A percentile compares a stretch with the other conserved stretches of the same genome.
phyloP scores from a whole-genome alignment of 2,797 vertebrate species.

The Geotrypetes seraphini region DNA sequence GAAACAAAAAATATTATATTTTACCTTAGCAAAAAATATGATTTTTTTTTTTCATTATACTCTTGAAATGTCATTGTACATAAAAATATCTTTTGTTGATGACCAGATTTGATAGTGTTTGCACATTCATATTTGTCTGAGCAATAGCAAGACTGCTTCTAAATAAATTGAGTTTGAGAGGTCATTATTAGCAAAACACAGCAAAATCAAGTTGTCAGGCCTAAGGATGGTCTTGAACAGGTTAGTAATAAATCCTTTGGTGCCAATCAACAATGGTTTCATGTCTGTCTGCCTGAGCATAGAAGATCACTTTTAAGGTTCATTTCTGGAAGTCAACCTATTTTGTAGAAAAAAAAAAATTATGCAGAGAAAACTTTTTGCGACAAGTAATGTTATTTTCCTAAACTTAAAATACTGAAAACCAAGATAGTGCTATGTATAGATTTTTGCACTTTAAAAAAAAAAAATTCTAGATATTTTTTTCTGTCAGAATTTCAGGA shows the following conservation, averaged over 20 bases:
- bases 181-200: background rate
- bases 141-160: background rate
- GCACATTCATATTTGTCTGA: slow-evolving; percentile 1
- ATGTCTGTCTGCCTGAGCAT: no score
- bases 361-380: no score
- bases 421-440: no score
- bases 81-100: background rate
- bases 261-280: background rate
- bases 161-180: background rate
- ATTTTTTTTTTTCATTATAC: background rate
- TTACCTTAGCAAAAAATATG: background rate
- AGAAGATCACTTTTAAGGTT: no score
- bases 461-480: no score
- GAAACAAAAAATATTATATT: background rate
- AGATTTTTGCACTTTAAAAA: no score
- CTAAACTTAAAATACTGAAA: no score
- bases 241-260: background rate
- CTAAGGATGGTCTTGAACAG: background rate
- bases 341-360: no score
- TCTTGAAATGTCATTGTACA: background rate
- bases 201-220: background rate
- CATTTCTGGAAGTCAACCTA: no score
- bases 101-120: background rate
- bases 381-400: no score
- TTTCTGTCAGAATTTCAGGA: no score